Evolutionary conservation across 2,797 vertebrate genomes (phyloP), one percentile per base, ranked within the genome.

Genomic region (Karalla daura): DNA sequence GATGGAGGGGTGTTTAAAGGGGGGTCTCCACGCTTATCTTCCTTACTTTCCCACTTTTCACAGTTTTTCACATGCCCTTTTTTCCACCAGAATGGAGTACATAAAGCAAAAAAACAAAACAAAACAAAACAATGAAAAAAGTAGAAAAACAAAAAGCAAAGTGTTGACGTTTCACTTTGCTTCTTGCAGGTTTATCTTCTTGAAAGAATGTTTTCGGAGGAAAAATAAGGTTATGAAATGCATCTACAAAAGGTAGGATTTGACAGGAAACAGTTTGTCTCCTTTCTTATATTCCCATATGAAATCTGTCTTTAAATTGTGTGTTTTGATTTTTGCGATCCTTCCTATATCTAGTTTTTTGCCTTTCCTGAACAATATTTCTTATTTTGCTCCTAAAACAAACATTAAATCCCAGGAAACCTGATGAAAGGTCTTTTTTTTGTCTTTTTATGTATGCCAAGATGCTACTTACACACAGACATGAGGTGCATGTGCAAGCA

Each of bases 1-100:
- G 75, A 74, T 79, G 65, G 78, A 78, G 74, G 81, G 81, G 86
- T 85, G 75, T 76, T 88, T 83, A 80, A 83, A 76, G 65, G 41
- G 56, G 45, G 74, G 78, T 74, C 70, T 79, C 70, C n/a, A n/a
- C 72, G 69, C 66, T 76, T 74, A 71, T 84, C 80, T 80, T 58
- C 63, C 49, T 53, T 50, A 58, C 65, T 83, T n/a, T n/a, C n/a
- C n/a, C n/a, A n/a, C n/a, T n/a, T n/a, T n/a, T n/a, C n/a, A n/a
- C 67, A 77, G 68, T 80, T 85, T 50, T 79, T 63, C 25, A 58
- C 32, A 15, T 76, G 65, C 52, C 54, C 68, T 74, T 67, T 71
- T 82, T 81, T 65, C 24, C 50, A 61, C 17, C 74, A 47, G 59
- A 60, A 39, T 15, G 50, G 55, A 56, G 76, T 40, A 45, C 44